Conservation (phyloP, 2,797 vertebrate species). For the Anguilla pacifica region DNA sequence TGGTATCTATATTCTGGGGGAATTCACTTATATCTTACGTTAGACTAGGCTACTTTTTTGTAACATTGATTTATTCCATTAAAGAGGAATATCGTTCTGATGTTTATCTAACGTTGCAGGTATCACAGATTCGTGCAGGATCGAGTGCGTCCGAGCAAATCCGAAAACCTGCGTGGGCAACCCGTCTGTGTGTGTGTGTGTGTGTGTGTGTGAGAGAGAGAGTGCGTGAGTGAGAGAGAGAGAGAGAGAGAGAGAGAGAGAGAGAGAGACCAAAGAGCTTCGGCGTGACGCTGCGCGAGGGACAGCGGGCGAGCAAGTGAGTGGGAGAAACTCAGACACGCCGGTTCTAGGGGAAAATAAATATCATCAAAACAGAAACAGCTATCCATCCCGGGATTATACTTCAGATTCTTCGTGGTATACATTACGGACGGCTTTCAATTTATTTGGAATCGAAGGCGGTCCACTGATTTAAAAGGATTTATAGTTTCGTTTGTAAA, state of each 20-base stretch:
- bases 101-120: neutral
- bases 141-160: slow-evolving; percentile 61
- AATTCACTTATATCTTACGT: neutral
- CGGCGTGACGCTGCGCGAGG: slow-evolving; percentile 5
- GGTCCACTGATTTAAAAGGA: slow-evolving; percentile 2
- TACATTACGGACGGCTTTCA: slow-evolving; percentile 6
- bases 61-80: neutral
- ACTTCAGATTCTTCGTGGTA: slow-evolving; percentile 1
- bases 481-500: slow-evolving; percentile 1
- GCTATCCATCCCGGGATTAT: slow-evolving; percentile 10
- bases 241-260: neutral
- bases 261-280: slow-evolving; percentile 44
- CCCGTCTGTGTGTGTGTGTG: slow-evolving; percentile 47
- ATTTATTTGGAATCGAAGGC: neutral
- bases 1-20: neutral
- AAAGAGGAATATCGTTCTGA: neutral
- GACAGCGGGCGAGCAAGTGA: slow-evolving; percentile 3
- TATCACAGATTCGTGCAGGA: slow-evolving; percentile 18
- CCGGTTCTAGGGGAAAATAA: slow-evolving; percentile 1
- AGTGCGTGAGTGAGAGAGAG: no score
- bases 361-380: neutral
- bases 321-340: slow-evolving; percentile 3
- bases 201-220: no score
- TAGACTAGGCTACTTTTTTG: neutral
- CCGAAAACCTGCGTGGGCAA: slow-evolving; percentile 65